Evolutionary conservation across 2,888 invertebrate genomes (phyloP), one percentile per base, ranked within the genome.

Genomic region (Parnassius glacialis): DNA sequence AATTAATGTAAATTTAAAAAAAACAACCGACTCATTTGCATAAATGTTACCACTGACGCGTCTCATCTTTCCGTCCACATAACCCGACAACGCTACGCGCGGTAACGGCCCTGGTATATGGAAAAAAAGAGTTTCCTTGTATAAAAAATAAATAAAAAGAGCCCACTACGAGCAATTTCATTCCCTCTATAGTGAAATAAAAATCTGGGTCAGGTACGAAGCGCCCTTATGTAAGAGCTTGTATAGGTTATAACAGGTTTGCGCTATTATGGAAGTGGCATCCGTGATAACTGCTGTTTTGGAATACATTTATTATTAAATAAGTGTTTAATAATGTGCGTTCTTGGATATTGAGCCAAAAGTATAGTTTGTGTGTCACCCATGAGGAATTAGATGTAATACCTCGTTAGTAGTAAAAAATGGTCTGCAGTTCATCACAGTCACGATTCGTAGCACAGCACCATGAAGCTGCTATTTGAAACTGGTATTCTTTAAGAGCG

Each of bases 151-250:
- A 61, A 71, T 66, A 63, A 69, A 67, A 69, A 71, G 71, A 71
- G 73, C 77, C 77, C 72, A 84, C 87, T 83, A 80, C 81, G 78
- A 83, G 84, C 89, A 88, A 89, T 90, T 90, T 89, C 86, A 86
- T 89, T 84, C 83, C 78, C 78, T 79, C 75, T 80, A 78, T 80
- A 85, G 84, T 79, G 81, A 80, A 84, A 88, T 89, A 88, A 90
- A 87, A 89, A 90, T 86, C 84, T 89, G 75, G 90, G 90, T 90
- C 88, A 87, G 82, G 79, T 81, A 73, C 74, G 68, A 73, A 74
- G 79, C 76, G 73, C 62, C 54, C 62, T 48, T 67, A 72, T 69
- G 74, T 72, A 74, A 75, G 74, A 70, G 74, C 77, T 78, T 70
- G 72, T 81, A 74, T 75, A 78, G 74, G 74, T 74, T 70, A 72